phyloP scores from a whole-genome alignment of 2,113 vertebrate species.

The Catharus minimus region DNA sequence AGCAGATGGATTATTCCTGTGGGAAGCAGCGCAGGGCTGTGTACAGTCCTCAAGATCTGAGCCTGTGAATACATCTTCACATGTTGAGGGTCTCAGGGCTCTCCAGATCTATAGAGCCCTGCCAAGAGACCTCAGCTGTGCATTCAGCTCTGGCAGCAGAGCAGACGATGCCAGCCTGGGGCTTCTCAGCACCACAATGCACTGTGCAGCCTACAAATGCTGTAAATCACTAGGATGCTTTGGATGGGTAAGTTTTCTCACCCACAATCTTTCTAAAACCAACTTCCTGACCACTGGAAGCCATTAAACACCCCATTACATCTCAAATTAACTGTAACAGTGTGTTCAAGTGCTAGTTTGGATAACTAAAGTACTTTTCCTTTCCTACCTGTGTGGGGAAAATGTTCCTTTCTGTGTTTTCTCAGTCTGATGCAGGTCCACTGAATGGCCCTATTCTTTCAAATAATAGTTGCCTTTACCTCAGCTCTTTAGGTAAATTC shows the following conservation, averaged over 20 bases:
- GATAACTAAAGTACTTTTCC: neutral
- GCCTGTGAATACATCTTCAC: rapidly evolving
- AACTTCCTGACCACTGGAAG: conserved; percentile 30
- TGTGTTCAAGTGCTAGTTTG: neutral
- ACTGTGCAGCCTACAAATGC: neutral
- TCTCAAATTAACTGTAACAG: neutral
- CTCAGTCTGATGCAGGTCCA: neutral
- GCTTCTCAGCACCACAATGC: neutral
- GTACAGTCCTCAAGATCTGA: neutral
- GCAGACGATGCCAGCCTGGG: rapidly evolving
- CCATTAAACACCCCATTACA: conserved; percentile 19
- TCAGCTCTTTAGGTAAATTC: neutral
- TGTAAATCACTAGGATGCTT: neutral
- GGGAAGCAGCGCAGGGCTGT: rapidly evolving
- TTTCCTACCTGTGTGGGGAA: neutral
- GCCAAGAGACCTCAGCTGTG: neutral
- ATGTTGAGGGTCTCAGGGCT: neutral
- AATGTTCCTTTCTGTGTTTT: neutral
- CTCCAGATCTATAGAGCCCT: neutral
- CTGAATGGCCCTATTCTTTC: neutral
- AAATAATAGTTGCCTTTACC: neutral
- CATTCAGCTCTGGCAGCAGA: neutral
- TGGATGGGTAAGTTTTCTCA: neutral
- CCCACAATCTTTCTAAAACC: neutral
- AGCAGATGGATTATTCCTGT: rapidly evolving